phyloP scores from a whole-genome alignment of 2,888 invertebrate species.

The Spisula subtruncata region DNA sequence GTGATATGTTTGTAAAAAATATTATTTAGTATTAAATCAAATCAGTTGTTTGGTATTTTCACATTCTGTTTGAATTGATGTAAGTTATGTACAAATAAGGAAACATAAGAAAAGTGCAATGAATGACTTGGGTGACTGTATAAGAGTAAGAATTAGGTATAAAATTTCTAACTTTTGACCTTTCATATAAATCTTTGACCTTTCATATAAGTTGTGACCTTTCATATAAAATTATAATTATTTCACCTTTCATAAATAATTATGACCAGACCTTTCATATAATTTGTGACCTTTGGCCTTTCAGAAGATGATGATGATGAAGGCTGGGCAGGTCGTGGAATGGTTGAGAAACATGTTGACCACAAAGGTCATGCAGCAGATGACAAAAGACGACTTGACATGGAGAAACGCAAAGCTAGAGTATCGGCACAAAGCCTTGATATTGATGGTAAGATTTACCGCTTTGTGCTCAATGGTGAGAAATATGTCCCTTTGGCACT shows the following conservation, averaged over 20 bases:
- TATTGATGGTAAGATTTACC: slow-evolving; percentile 56
- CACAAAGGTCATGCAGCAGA: slow-evolving; percentile 53
- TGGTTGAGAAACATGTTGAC: slow-evolving; percentile 52
- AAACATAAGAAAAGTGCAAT: too few relatives aligned
- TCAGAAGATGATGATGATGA: slow-evolving; percentile 58
- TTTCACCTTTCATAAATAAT: too few relatives aligned
- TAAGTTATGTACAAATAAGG: too few relatives aligned
- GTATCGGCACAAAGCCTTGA: slow-evolving; percentile 61
- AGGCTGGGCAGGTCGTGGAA: slow-evolving; percentile 65
- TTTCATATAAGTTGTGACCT: not conserved
- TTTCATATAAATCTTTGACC: too few relatives aligned
- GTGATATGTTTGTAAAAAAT: too few relatives aligned
- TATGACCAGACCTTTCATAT: not conserved
- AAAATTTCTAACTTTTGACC: too few relatives aligned
- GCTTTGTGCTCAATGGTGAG: too few relatives aligned
- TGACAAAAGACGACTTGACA: slow-evolving; percentile 60
- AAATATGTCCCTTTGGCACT: too few relatives aligned
- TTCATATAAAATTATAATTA: too few relatives aligned
- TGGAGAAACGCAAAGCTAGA: slow-evolving; percentile 59
- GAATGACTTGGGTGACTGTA: too few relatives aligned
- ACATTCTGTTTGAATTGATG: too few relatives aligned
- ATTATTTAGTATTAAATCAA: not conserved
- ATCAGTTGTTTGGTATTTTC: not conserved
- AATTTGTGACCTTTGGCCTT: slow-evolving; percentile 29
- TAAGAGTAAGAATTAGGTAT: too few relatives aligned